Conservation (phyloP, 2,797 vertebrate genomes). For the Pitangus sulphuratus region DNA sequence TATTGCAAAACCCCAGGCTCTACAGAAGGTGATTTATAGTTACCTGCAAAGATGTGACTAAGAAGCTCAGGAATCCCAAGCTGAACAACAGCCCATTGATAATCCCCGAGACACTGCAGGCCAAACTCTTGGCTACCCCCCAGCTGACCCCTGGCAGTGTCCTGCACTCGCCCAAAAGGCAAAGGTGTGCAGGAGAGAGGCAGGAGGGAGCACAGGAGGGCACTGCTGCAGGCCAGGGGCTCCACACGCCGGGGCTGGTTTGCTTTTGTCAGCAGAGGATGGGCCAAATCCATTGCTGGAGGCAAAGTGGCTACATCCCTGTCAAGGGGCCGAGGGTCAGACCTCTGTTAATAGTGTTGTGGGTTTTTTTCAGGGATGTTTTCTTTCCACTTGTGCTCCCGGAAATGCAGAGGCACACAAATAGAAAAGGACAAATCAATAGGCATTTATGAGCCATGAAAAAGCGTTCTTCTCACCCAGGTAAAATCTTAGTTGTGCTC, state of each 20-base stretch:
- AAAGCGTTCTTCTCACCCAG: not conserved
- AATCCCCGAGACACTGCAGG: not conserved
- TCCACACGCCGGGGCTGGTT: not conserved
- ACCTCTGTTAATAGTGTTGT: not conserved
- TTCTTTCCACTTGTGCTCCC: not conserved
- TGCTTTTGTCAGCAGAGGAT: not conserved
- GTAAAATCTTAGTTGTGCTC: not conserved
- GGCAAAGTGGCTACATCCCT: not conserved
- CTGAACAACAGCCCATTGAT: constrained; percentile 60
- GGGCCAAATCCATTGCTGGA: not conserved
- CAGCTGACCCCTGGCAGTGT: constrained; percentile 35
- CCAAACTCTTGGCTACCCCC: constrained; percentile 42
- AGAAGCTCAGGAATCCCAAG: constrained; percentile 54
- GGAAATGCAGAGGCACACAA: constrained; percentile 13
- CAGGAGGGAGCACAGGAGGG: not conserved
- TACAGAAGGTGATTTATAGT: constrained; percentile 55
- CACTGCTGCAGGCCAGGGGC: not conserved
- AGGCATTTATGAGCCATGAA: constrained; percentile 28
- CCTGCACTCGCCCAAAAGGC: not conserved
- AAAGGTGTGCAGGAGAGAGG: not conserved
- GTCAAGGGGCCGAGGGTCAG: not conserved
- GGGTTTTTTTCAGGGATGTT: not conserved
- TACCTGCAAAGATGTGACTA: constrained; percentile 59
- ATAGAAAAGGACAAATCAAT: constrained; percentile 48
- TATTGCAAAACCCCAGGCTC: constrained; percentile 43